Evolutionary conservation across 2,113 vertebrate species (phyloP), one percentile per base, ranked within the genome.

Genomic region (Arvicanthis niloticus): DNA sequence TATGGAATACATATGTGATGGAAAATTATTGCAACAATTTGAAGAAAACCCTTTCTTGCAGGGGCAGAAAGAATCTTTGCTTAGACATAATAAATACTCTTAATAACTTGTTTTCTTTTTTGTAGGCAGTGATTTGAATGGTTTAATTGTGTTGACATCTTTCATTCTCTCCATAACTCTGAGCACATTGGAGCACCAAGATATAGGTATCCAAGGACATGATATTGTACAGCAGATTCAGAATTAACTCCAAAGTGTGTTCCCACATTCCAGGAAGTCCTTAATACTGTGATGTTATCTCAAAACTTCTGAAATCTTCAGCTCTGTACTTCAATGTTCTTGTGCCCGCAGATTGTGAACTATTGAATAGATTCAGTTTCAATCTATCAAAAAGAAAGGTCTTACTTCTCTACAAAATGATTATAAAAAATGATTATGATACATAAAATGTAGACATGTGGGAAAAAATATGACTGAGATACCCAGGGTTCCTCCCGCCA

Each of bases 11-110:
- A 1, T 42, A 58, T 2, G 1, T 12, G 37, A 81, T 82, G 12
- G 29, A 68, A 78, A 94, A 84, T 89, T 81, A 90, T 65, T 87
- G 40, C 62, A 58, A 89, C 70, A 89, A 40, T 34, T 56, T 86
- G 26, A 94, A 96, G 31, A 88, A 88, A 94, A 22, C 11, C 13
- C 29, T 76, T 91, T 91, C 45, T 77, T 73, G 58, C 10, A 21
- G 40, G n/a, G 42, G 10, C 67, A 94, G 51, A 65, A 78, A 88
- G 15, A 26, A 68, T 53, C 2, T 2, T 89, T 5, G 0, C 8
- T 19, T 87, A 67, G 45, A 92, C 91, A 95, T 51, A 56, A 58
- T 62, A 62, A 75, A 80, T 51, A 37, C 10, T 87, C 58, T 13
- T 34, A 51, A 51, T 45, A 10, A 21, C 60, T 29, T 48, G 13